A percentile compares a stretch with the other conserved stretches of the same genome.
Evolutionary conservation across 1,140 invertebrate species (phyloP).

Genomic region (Neuroterus valhalla): DNA sequence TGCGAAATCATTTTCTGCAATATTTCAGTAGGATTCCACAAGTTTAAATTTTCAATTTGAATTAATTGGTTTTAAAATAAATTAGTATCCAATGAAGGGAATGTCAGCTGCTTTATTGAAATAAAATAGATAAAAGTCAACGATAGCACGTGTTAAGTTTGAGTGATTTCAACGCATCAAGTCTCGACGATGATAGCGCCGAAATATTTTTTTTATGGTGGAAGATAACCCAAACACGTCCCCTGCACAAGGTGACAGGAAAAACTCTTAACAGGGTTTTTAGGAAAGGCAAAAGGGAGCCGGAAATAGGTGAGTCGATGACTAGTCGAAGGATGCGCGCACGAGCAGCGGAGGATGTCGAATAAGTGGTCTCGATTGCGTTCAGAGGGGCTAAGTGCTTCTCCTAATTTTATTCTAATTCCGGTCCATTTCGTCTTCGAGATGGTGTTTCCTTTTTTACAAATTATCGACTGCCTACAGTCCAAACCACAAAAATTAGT

Average conservation of each 20-base stretch:
- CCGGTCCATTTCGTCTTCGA: conserved; percentile 5
- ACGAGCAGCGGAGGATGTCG: conserved; percentile 4
- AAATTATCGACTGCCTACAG: neutral
- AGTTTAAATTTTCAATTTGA: no score
- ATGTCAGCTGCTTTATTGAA: neutral
- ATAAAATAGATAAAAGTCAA: neutral
- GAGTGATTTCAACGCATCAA: conserved; percentile 19
- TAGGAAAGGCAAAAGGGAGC: conserved; percentile 1
- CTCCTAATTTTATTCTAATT: conserved; percentile 60
- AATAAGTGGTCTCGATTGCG: conserved; percentile 14
- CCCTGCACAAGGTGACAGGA: conserved; percentile 9
- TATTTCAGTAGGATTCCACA: no score
- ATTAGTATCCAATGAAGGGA: no score
- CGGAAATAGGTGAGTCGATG: conserved; percentile 42
- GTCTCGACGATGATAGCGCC: neutral
- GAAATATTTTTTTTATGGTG: neutral
- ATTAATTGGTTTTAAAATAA: no score
- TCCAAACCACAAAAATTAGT: neutral
- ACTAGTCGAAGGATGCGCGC: neutral
- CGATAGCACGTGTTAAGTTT: neutral
- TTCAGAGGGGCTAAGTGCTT: neutral
- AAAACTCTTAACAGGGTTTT: neutral
- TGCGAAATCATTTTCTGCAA: neutral
- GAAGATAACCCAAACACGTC: neutral
- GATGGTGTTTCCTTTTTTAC: conserved; percentile 25